A percentile compares a stretch with the other conserved stretches of the same genome.
Conservation (phyloP, 35 echinoderm and acorn worm genomes). For the Nesometra sesokonis region DNA sequence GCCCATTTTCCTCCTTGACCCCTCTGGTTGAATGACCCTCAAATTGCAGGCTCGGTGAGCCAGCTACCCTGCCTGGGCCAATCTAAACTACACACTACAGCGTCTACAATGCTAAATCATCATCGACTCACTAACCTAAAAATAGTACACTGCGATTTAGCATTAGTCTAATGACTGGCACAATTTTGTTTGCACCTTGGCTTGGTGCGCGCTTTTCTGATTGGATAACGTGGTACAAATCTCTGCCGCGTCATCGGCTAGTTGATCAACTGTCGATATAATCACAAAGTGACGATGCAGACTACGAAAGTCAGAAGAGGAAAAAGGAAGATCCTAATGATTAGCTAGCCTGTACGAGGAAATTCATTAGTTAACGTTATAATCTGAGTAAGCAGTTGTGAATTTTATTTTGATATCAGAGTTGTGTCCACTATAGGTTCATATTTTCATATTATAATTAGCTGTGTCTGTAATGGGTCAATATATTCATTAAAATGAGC, state of each 20-base stretch:
- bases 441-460: too few relatives aligned
- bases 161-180: not conserved
- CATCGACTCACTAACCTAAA: not conserved
- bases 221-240: not conserved
- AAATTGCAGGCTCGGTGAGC: not conserved
- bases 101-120: not conserved
- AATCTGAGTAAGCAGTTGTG: not conserved
- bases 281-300: not conserved
- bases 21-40: not conserved
- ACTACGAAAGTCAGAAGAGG: not conserved
- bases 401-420: too few relatives aligned
- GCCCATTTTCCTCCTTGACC: not conserved
- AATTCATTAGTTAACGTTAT: not conserved
- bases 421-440: too few relatives aligned
- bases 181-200: not conserved
- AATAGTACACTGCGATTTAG: not conserved
- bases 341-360: not conserved
- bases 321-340: not conserved
- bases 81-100: not conserved
- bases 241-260: not conserved
- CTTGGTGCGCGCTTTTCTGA: not conserved
- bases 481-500: too few relatives aligned
- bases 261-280: not conserved
- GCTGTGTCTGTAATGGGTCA: too few relatives aligned
- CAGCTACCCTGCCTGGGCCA: not conserved